Conservation (phyloP, 2,888 invertebrate species). For the Cosmia trapezina region DNA sequence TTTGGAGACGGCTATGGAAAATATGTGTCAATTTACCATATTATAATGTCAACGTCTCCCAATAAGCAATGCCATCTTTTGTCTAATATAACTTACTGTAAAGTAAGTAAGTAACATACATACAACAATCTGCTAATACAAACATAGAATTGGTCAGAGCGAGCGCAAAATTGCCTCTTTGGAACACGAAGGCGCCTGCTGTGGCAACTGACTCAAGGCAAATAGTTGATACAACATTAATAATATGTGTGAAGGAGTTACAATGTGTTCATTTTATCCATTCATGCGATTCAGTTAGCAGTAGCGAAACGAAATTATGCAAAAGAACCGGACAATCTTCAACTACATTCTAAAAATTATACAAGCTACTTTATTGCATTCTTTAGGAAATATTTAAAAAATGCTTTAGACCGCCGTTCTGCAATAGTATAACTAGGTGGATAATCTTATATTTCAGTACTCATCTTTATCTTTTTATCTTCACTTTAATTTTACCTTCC, state of each 20-base stretch:
- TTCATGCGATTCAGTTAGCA: slow-evolving; percentile 30
- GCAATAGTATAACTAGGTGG: background rate
- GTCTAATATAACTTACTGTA: slow-evolving; percentile 5
- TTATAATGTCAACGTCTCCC: background rate
- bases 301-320: slow-evolving; percentile 32
- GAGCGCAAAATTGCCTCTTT: slow-evolving; percentile 40
- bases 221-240: slow-evolving; percentile 31
- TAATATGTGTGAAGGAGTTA: slow-evolving; percentile 40
- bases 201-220: slow-evolving; percentile 33
- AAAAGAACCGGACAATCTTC: slow-evolving; percentile 20
- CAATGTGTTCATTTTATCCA: slow-evolving; percentile 20
- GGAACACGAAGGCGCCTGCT: slow-evolving; percentile 34
- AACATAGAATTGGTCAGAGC: slow-evolving; percentile 33
- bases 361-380: background rate
- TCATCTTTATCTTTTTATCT: background rate
- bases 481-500: background rate
- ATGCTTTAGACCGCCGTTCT: background rate
- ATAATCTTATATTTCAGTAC: background rate
- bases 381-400: too few relatives aligned
- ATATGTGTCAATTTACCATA: background rate
- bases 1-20: background rate
- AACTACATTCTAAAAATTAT: background rate
- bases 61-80: slow-evolving; percentile 25
- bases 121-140: slow-evolving; percentile 10
- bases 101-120: background rate